A percentile compares a stretch with the other conserved stretches of the same genome.
These are phyloP conservation scores for Drosophila melanogaster DNA, from an alignment of 1,140 invertebrate species.

Conservation along the genomic window DNA sequence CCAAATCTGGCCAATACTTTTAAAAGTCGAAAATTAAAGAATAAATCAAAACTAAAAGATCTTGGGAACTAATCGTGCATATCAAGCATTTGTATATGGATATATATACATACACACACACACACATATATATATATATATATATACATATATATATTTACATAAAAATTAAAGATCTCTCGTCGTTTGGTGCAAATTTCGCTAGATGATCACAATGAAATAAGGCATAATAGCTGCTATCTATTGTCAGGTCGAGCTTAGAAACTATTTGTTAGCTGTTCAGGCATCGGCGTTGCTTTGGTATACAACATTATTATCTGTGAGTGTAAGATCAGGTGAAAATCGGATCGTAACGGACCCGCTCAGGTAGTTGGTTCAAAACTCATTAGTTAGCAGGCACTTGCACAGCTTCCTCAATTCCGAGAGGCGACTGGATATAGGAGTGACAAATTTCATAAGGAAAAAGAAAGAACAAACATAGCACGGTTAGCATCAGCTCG, in stretches of 20 bases:
- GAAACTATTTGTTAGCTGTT: constrained; percentile 25
- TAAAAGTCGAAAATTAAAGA: neutral
- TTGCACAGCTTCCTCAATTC: constrained; percentile 39
- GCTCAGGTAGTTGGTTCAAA: constrained; percentile 44
- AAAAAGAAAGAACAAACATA: constrained; percentile 27
- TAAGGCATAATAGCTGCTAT: constrained; percentile 45
- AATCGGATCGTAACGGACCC: constrained; percentile 20
- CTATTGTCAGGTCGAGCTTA: constrained; percentile 48
- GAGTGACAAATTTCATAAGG: neutral
- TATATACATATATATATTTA: constrained; percentile 23
- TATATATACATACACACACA: constrained; percentile 15
- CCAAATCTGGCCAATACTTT: constrained; percentile 11
- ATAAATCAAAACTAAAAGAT: constrained; percentile 5
- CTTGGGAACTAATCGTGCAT: constrained; percentile 17
- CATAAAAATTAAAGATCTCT: constrained; percentile 35
- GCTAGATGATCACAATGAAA: constrained; percentile 58
- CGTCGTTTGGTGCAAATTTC: constrained; percentile 24
- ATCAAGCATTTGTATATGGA: constrained; percentile 25
- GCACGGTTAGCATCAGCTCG: constrained; percentile 22
- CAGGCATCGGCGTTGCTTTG: constrained; percentile 11
- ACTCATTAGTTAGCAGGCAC: constrained; percentile 47
- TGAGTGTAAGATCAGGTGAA: constrained; percentile 39
- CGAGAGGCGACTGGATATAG: constrained; percentile 15
- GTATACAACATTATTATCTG: constrained; percentile 23
- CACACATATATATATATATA: constrained; percentile 19